A percentile compares a stretch with the other conserved stretches of the same genome.
phyloP scores from a whole-genome alignment of 2,888 invertebrate species.

The Brachypalpus laphriformis region DNA sequence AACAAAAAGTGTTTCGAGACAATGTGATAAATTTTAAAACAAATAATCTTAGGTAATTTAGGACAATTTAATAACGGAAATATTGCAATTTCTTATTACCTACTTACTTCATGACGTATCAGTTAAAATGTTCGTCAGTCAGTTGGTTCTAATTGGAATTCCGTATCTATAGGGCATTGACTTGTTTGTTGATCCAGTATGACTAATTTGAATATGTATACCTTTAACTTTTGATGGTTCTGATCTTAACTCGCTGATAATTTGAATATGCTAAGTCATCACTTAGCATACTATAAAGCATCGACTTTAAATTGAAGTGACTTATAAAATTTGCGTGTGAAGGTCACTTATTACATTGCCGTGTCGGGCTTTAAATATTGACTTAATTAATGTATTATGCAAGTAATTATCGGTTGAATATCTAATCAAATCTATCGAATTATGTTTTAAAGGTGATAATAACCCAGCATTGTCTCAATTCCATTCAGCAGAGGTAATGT shows the following conservation, averaged over 20 bases:
- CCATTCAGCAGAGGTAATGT: neutral
- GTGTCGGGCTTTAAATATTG: neutral
- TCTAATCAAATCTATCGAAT: neutral
- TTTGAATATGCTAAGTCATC: constrained; percentile 1
- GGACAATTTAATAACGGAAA: neutral
- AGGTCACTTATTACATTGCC: neutral
- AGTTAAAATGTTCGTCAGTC: neutral
- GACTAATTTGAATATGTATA: constrained; percentile 3
- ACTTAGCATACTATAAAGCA: neutral
- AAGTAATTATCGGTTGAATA: neutral
- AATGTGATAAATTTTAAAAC: constrained; percentile 2
- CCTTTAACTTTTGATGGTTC: neutral
- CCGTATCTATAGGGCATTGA: neutral
- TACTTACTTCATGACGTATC: neutral
- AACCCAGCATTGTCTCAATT: neutral
- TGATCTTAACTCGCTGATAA: neutral
- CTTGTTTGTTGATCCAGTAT: neutral
- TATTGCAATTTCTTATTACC: neutral
- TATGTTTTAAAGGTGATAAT: neutral
- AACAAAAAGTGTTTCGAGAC: constrained; percentile 8
- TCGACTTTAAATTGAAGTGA: neutral
- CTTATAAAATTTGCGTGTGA: neutral
- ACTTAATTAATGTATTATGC: neutral
- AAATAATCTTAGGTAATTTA: neutral
- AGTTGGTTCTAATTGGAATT: neutral